Base-by-base conservation (phyloP, 2,888 invertebrate species). In the Phytoseiulus persimilis region DNA sequence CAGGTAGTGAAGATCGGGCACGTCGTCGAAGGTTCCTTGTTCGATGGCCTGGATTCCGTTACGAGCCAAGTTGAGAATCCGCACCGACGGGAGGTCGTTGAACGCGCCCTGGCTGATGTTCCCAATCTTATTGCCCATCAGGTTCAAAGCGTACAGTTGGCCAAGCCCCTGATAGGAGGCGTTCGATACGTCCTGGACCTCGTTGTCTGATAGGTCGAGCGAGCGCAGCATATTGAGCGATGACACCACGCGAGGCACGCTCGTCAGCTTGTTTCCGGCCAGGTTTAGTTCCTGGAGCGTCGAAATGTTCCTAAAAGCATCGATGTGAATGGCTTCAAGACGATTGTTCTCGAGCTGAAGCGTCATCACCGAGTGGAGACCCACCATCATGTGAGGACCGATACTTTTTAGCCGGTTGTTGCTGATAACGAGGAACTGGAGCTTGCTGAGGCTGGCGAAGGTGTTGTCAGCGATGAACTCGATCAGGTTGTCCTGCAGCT, bases 171-270 rank as follows among this genome's bases (percentile, higher is more conserved):
- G 95, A 93, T 97, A 96, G 90, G 96, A 95, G 11, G 96, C 95
- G 91, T 96, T 95, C 91, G 96, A 96, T 91, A 98, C 93, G 90
- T 95, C 95, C 90, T 95, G 94, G 92, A 99, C 96, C 92, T 95
- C 94, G 94, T 98, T 98, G 93, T 97, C 97, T 90, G 97, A 97
- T 91, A 98, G 94, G 93, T 98, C 97, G 91, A 98, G 95, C 89
- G 96, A 96, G 92, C 96, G 95, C 92, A 98, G 94, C 92, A 96
- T 94, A 91, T 96, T 95, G 95, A 97, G 95, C 93, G 96, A 96
- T 92, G 95, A 95, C 90, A 97, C 93, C 39, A 97, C 97, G 92
- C 95, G 93, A 89, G 97, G 97, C 92, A 97, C 95, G 92, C 94
- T 94, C 92, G 95, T 95, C 92, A 97, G 94, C 92, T 95, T 95